phyloP scores from a whole-genome alignment of 2,888 invertebrate genomes.

The Scotopteryx bipunctaria region DNA sequence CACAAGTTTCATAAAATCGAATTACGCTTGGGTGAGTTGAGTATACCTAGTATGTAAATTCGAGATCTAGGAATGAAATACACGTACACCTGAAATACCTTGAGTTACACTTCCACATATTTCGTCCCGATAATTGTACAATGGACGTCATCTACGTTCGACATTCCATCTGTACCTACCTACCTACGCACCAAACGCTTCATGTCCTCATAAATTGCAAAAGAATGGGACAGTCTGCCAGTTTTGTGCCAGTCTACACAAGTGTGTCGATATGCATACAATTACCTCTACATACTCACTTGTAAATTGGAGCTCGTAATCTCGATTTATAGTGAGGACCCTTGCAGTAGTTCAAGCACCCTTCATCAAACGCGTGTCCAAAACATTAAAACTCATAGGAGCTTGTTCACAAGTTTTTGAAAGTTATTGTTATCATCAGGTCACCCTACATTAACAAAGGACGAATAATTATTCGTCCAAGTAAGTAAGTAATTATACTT shows the following conservation, averaged over 20 bases:
- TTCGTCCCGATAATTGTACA: slow-evolving; percentile 5
- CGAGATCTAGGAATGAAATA: not conserved
- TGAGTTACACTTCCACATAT: not conserved
- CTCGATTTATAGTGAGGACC: too few species aligned
- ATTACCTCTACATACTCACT: not conserved
- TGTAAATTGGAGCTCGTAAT: too few species aligned
- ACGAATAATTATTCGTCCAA: too few species aligned
- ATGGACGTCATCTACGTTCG: slow-evolving; percentile 19
- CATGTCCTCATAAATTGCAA: slow-evolving; percentile 24
- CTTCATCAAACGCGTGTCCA: too few species aligned
- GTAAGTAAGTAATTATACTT: too few species aligned
- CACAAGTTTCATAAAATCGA: slow-evolving; percentile 3
- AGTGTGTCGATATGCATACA: not conserved
- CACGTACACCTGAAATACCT: not conserved
- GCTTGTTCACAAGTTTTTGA: too few species aligned
- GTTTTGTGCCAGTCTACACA: slow-evolving; percentile 1
- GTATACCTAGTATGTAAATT: not conserved
- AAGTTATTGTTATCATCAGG: too few species aligned
- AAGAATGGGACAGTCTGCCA: slow-evolving; percentile 20
- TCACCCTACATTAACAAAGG: too few species aligned
- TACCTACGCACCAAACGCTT: slow-evolving; percentile 18
- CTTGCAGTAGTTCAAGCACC: too few species aligned
- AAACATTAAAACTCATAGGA: too few species aligned
- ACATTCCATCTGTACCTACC: slow-evolving; percentile 23
- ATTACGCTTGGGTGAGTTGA: not conserved